A percentile compares a stretch with the other conserved stretches of the same genome.
Conservation (phyloP, 2,797 vertebrate genomes). For the Ctenochaetus hawaiiensis region DNA sequence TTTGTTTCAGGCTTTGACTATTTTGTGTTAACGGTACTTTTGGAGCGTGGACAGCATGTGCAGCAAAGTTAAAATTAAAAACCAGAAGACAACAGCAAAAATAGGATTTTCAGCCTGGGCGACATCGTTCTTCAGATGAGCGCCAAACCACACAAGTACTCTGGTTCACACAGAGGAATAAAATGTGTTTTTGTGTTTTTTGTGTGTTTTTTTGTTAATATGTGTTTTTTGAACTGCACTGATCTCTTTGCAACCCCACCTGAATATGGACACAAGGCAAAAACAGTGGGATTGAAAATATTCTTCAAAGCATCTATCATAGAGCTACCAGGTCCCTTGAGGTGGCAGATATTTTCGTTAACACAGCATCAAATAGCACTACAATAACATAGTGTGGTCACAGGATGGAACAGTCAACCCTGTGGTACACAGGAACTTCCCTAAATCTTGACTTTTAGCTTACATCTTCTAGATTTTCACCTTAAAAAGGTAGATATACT, state of each 20-base stretch:
- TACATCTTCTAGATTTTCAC: constrained; percentile 40
- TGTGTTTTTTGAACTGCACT: constrained; percentile 9
- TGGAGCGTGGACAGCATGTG: neutral
- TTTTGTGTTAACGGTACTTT: neutral
- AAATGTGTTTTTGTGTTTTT: constrained; percentile 23
- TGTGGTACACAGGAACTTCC: constrained; percentile 75
- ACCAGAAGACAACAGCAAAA: neutral
- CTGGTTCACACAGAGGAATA: constrained; percentile 32
- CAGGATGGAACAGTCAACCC: constrained; percentile 68
- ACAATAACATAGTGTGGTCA: constrained; percentile 74
- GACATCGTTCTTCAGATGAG: constrained; percentile 25
- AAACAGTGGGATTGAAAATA: constrained; percentile 41
- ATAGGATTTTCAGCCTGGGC: constrained; percentile 9
- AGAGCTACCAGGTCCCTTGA: constrained; percentile 49
- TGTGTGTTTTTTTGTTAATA: no score
- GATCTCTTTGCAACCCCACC: constrained; percentile 20
- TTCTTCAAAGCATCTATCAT: constrained; percentile 42
- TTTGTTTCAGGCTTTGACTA: neutral
- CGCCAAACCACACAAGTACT: constrained; percentile 15
- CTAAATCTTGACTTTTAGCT: constrained; percentile 48
- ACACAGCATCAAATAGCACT: constrained; percentile 75
- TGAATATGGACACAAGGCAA: constrained; percentile 36
- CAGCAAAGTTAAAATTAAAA: constrained; percentile 11
- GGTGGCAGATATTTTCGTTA: constrained; percentile 38
- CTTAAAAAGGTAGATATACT: constrained; percentile 44